These are phyloP conservation scores for Dromiciops gliroides DNA, from an alignment of 2,113 vertebrate genomes.

Conservation along the genomic window DNA sequence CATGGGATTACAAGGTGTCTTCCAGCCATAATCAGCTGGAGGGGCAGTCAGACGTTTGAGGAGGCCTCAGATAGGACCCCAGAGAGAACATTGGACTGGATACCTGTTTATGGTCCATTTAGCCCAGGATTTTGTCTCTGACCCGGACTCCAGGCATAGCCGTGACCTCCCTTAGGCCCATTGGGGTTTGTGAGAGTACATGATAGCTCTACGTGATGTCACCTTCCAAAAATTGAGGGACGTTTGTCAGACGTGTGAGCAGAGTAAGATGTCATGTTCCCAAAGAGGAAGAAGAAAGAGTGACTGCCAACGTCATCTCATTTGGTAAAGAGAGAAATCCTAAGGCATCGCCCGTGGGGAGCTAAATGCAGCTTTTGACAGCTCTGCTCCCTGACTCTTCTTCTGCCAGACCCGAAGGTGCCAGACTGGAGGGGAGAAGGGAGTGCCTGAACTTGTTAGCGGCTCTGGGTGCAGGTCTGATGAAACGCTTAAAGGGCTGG, in stretches of 20 bases:
- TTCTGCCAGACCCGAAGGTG: conserved; percentile 6
- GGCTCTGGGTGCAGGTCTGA: not conserved
- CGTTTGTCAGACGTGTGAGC: not conserved
- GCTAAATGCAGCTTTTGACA: conserved; percentile 15
- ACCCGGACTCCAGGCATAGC: not conserved
- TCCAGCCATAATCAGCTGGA: not conserved
- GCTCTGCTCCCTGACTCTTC: conserved; percentile 23
- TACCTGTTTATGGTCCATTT: not conserved
- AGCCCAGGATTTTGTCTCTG: not conserved
- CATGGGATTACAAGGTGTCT: conserved; percentile 11
- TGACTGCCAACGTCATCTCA: conserved; percentile 6
- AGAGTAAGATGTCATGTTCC: conserved; percentile 4
- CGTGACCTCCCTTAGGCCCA: not conserved
- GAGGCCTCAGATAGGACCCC: not conserved
- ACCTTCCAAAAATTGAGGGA: not conserved
- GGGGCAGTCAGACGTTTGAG: conserved; percentile 5
- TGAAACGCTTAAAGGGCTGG: not conserved
- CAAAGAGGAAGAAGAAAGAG: not conserved
- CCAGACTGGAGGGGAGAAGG: conserved; percentile 31
- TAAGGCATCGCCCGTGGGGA: conserved; percentile 24
- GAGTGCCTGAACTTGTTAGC: not conserved
- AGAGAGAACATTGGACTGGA: not conserved
- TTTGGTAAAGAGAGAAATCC: not conserved
- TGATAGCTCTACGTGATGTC: not conserved
- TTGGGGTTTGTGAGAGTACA: not conserved